Evolutionary conservation across 2,797 vertebrate genomes (phyloP).

Genomic region (Acanthurus leucopareius): DNA sequence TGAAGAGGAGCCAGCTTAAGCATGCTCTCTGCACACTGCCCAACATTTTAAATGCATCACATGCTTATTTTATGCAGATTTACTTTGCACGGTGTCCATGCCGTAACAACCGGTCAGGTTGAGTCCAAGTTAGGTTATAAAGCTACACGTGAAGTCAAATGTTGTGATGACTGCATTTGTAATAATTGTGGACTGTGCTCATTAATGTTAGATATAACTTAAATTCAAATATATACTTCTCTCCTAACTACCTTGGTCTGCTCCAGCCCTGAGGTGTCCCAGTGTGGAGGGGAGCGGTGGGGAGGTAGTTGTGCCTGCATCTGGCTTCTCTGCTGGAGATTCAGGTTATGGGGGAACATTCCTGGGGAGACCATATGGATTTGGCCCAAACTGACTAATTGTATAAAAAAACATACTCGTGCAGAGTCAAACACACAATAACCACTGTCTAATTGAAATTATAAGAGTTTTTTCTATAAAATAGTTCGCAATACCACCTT

Average conservation of each 20-base stretch:
- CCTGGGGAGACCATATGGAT: conserved; percentile 39
- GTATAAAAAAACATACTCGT: neutral
- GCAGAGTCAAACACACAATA: neutral
- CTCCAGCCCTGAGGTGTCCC: conserved; percentile 60
- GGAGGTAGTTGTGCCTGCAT: conserved; percentile 30
- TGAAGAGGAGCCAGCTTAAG: too few relatives aligned
- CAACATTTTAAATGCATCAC: too few relatives aligned
- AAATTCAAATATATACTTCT: neutral
- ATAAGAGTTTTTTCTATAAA: neutral
- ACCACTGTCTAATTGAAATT: neutral
- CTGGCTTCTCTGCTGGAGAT: conserved; percentile 70
- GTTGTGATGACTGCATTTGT: neutral
- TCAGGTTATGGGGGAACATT: conserved; percentile 60
- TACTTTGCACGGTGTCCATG: neutral
- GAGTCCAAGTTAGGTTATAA: neutral
- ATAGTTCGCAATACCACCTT: conserved; percentile 41
- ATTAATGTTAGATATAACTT: neutral
- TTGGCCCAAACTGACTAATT: neutral
- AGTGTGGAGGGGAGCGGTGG: conserved; percentile 46
- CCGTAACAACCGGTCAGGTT: neutral
- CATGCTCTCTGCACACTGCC: too few relatives aligned
- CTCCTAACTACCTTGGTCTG: conserved; percentile 66
- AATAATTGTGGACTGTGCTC: neutral
- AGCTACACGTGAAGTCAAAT: neutral
- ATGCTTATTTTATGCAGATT: neutral